These are phyloP conservation scores for Gallinago media DNA, from an alignment of 2,113 vertebrate genomes.

Conservation along the genomic window DNA sequence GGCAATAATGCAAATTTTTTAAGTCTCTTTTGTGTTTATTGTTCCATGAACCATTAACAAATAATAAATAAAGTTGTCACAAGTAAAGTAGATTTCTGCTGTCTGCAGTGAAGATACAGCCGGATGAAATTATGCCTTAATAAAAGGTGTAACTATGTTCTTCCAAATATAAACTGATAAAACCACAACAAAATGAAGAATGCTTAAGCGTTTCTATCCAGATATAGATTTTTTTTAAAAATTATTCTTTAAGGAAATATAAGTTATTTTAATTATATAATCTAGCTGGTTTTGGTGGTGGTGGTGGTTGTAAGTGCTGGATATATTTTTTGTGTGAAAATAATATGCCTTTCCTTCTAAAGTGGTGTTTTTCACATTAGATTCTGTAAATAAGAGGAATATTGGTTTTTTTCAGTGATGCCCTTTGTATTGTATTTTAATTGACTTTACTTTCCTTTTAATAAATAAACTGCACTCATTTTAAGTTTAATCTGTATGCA, in stretches of 20 bases:
- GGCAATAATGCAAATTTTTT: background rate
- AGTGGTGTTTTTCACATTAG: background rate
- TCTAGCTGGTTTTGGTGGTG: background rate
- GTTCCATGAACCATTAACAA: background rate
- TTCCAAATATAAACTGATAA: background rate
- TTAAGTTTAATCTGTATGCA: background rate
- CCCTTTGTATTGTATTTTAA: background rate
- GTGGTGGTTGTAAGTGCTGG: background rate
- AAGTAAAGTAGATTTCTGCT: background rate
- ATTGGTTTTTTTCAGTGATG: background rate
- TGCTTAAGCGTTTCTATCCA: accelerated
- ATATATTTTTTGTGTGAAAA: background rate
- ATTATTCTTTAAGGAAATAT: background rate
- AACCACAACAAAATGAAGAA: background rate
- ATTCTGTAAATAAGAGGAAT: background rate
- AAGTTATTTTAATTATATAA: background rate
- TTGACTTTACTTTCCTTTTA: background rate
- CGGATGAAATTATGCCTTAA: background rate
- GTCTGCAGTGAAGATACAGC: background rate
- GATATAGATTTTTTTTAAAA: background rate
- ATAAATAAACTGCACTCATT: background rate
- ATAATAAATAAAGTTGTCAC: background rate
- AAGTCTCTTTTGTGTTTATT: background rate
- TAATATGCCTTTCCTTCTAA: background rate
- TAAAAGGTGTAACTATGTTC: background rate